phyloP scores from a whole-genome alignment of 2,113 vertebrate genomes.

The Microtus pennsylvanicus region DNA sequence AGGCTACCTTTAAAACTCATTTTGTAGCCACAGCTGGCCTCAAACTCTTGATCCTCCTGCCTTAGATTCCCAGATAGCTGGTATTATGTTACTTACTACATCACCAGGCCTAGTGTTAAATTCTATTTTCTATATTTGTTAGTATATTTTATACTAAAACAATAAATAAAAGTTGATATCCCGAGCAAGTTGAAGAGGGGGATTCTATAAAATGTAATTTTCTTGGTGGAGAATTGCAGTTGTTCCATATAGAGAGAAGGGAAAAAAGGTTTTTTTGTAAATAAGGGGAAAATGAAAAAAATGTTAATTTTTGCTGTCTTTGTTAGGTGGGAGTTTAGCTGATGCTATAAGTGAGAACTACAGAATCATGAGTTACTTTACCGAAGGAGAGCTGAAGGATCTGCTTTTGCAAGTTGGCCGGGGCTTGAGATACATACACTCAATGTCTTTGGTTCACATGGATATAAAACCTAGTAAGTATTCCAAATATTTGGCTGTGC shows the following conservation, averaged over 20 bases:
- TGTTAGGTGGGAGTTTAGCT: slow-evolving; percentile 93
- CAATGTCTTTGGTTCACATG: slow-evolving; percentile 98
- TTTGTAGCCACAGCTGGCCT: not conserved
- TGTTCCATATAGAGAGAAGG: slow-evolving; percentile 30
- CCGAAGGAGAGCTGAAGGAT: slow-evolving; percentile 95
- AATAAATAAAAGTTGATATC: slow-evolving; percentile 58
- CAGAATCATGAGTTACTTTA: slow-evolving; percentile 91
- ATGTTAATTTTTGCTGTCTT: slow-evolving; percentile 58
- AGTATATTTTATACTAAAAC: not conserved
- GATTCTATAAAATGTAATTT: slow-evolving; percentile 1
- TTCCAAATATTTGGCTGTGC: slow-evolving; percentile 31
- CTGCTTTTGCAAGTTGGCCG: slow-evolving; percentile 95
- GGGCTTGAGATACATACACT: slow-evolving; percentile 98
- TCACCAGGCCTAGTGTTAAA: not conserved
- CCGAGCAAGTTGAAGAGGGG: slow-evolving; percentile 14
- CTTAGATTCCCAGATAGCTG: not conserved
- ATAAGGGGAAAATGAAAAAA: not conserved
- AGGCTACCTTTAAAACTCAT: not conserved
- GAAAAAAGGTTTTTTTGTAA: not conserved
- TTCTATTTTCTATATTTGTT: not conserved
- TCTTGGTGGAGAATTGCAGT: slow-evolving; percentile 16
- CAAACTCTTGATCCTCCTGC: not conserved
- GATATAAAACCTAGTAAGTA: slow-evolving; percentile 99
- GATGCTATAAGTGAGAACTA: slow-evolving; percentile 96
- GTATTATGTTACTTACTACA: not conserved